phyloP scores from a whole-genome alignment of 2,113 vertebrate genomes.

The Chaetodon trifascialis region DNA sequence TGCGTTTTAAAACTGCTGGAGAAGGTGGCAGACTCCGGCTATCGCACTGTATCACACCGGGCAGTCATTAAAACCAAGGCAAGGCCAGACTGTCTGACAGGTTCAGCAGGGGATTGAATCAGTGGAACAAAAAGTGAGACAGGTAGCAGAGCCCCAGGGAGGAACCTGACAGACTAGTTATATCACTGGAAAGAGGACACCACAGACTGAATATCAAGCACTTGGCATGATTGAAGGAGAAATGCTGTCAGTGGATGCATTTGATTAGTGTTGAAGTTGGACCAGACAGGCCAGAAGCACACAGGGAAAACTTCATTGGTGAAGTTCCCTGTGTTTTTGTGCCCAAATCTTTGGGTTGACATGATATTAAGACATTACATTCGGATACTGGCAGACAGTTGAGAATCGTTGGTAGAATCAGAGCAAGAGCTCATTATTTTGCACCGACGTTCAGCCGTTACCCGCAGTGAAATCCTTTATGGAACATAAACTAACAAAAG shows the following conservation, averaged over 20 bases:
- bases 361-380: neutral
- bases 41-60: neutral
- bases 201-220: slow-evolving; percentile 47
- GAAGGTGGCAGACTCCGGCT: slow-evolving; percentile 14
- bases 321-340: neutral
- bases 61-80: slow-evolving; percentile 31
- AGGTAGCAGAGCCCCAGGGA: slow-evolving; percentile 56
- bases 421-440: neutral
- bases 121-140: slow-evolving; percentile 41
- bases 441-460: neutral
- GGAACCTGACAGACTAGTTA: slow-evolving; percentile 51
- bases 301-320: neutral
- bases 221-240: slow-evolving; percentile 46
- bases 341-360: slow-evolving; percentile 3
- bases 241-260: slow-evolving; percentile 9
- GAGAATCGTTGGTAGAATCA: neutral
- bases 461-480: neutral
- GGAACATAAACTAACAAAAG: neutral
- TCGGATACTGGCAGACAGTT: neutral
- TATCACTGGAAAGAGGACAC: slow-evolving; percentile 59
- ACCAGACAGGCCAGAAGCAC: slow-evolving; percentile 28
- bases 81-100: slow-evolving; percentile 40
- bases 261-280: slow-evolving; percentile 35
- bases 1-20: neutral
- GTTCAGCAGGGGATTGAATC: slow-evolving; percentile 35